Evolutionary conservation across 2,113 vertebrate genomes (phyloP), one percentile per base, ranked within the genome.

Genomic region (Triplophysa tibetana): DNA sequence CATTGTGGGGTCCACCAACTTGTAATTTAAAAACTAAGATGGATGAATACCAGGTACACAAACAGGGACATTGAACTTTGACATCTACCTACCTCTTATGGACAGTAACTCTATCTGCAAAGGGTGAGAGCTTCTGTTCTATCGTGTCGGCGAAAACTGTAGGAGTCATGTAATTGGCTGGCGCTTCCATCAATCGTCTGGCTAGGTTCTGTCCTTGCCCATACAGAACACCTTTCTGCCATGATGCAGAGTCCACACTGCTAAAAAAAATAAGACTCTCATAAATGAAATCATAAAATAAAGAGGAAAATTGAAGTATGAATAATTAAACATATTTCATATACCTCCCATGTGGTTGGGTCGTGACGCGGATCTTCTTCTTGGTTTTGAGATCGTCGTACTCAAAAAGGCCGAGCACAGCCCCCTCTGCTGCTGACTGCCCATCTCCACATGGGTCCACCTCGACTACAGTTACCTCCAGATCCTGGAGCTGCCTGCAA

Each of bases 151-250:
- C 95, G 82, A 99, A 99, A 70, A 86, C 91, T 60, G 91, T 92
- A 5, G 98, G 98, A 6, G 98, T 99, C 75, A 98, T 89, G 64
- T 96, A 89, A 81, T 98, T 99, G 85, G 97, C 96, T 26, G 98
- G 98, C 16, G 93, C 93, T 86, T 99, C 97, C 98, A 99, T 99
- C 66, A 99, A 87, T 5, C 92, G 90, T 16, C 98, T 92, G 19
- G 97, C 97, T 0, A 99, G 83, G 82, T 99, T 99, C 87, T 99
- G 98, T 8, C 97, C 97, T 38, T 97, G 93, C 41, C 91, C 97
- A 0, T 96, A 98, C 65, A 74, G 7, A n/a, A 96, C 81, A 0
- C 98, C 98, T 88, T 90, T 98, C 81, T 94, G 84, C 97, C 98
- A 99, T 17, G 92, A 90, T 17, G 86, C 88, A 11, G 64, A 67